phyloP scores from a whole-genome alignment of 2,888 invertebrate species.

The Spodoptera littoralis region DNA sequence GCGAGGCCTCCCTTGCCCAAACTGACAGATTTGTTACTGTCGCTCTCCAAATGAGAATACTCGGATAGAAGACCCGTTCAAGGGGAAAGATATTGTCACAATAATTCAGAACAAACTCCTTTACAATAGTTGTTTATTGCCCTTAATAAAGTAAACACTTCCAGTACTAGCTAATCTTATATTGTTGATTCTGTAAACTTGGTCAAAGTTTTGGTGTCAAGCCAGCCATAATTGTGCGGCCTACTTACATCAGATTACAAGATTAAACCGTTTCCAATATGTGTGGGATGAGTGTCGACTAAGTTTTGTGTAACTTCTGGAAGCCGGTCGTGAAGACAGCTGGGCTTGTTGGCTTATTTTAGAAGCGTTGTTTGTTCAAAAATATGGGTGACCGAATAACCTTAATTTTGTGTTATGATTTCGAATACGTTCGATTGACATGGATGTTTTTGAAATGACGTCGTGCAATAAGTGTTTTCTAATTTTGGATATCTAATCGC shows the following conservation, averaged over 20 bases:
- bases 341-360: conserved; percentile 3
- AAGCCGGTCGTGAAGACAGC: background rate
- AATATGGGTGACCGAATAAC: no score
- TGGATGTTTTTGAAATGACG: no score
- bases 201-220: conserved; percentile 19
- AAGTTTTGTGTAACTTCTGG: background rate
- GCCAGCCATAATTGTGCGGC: conserved; percentile 7
- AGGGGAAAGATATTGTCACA: conserved; percentile 49
- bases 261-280: conserved; percentile 5
- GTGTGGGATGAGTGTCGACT: background rate
- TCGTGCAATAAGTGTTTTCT: no score
- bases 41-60: conserved; percentile 70
- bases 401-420: background rate
- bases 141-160: conserved; percentile 25
- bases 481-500: no score
- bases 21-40: conserved; percentile 78
- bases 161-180: conserved; percentile 7
- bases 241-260: conserved; percentile 5
- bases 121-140: conserved; percentile 27
- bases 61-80: conserved; percentile 57
- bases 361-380: background rate
- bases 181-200: conserved; percentile 13
- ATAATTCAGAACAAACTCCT: conserved; percentile 59
- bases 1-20: conserved; percentile 36
- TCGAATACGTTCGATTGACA: no score